Conservation (phyloP, 2,888 invertebrate species). For the Myopa tessellatipennis region DNA sequence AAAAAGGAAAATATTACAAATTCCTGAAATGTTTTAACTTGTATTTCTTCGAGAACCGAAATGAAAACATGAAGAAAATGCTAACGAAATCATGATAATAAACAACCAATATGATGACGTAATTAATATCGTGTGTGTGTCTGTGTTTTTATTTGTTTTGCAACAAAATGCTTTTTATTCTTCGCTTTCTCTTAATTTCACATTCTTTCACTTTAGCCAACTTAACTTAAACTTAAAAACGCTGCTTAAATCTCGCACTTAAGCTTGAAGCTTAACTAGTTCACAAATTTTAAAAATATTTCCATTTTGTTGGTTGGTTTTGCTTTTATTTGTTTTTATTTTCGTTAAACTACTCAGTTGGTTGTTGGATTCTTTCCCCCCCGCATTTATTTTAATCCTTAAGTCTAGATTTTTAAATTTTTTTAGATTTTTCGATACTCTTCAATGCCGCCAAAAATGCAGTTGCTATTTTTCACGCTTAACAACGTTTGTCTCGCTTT, state of each 20-base stretch:
- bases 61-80: too few species aligned
- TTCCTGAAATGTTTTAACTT: too few species aligned
- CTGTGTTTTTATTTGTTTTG: conserved; percentile 21
- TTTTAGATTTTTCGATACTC: conserved; percentile 5
- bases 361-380: too few species aligned
- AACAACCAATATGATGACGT: too few species aligned
- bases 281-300: conserved; percentile 16
- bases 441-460: not conserved
- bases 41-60: too few species aligned
- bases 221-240: conserved; percentile 38
- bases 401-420: not conserved
- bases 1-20: too few species aligned
- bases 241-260: conserved; percentile 8
- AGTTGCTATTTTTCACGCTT: not conserved
- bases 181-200: conserved; percentile 34
- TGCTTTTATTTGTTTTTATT: not conserved
- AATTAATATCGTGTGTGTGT: too few species aligned
- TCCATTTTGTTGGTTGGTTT: conserved; percentile 13
- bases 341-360: not conserved
- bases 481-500: not conserved
- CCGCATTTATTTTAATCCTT: too few species aligned
- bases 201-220: conserved; percentile 31
- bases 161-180: conserved; percentile 22
- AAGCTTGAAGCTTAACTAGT: conserved; percentile 15
- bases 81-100: too few species aligned